phyloP scores from a whole-genome alignment of 2,113 vertebrate species.

The Isichthys henryi region DNA sequence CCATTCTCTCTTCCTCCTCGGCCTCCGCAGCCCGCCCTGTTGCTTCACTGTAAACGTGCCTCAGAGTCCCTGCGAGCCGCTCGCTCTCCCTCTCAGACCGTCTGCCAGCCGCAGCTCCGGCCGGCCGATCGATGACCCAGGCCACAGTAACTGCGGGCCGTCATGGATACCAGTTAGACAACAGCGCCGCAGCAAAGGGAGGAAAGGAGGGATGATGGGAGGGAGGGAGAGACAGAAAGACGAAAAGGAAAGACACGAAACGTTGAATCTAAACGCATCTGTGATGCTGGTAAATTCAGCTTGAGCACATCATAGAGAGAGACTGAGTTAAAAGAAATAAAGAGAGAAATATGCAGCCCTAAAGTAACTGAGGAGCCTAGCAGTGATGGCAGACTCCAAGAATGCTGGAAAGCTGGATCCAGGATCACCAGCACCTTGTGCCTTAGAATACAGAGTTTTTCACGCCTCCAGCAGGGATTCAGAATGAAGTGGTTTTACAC shows the following conservation, averaged over 20 bases:
- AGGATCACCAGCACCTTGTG: neutral
- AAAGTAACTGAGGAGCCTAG: neutral
- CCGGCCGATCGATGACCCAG: neutral
- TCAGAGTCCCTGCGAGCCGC: neutral
- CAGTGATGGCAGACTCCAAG: neutral
- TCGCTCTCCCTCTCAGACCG: neutral
- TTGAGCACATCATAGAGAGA: conserved; percentile 4
- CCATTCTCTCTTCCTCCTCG: neutral
- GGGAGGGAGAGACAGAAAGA: neutral
- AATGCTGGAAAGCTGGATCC: neutral
- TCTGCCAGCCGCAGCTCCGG: neutral
- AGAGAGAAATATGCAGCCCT: neutral
- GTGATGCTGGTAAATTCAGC: too few species aligned
- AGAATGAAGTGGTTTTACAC: neutral
- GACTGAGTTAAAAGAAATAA: neutral
- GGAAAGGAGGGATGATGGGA: neutral
- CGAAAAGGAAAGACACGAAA: neutral
- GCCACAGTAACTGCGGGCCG: neutral
- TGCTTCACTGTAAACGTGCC: neutral
- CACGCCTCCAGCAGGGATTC: neutral
- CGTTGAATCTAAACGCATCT: neutral
- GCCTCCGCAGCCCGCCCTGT: neutral
- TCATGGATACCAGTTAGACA: neutral
- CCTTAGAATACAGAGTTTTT: neutral
- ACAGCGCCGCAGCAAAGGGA: neutral